phyloP scores from a whole-genome alignment of 2,888 invertebrate species.

The Stramonita haemastoma region DNA sequence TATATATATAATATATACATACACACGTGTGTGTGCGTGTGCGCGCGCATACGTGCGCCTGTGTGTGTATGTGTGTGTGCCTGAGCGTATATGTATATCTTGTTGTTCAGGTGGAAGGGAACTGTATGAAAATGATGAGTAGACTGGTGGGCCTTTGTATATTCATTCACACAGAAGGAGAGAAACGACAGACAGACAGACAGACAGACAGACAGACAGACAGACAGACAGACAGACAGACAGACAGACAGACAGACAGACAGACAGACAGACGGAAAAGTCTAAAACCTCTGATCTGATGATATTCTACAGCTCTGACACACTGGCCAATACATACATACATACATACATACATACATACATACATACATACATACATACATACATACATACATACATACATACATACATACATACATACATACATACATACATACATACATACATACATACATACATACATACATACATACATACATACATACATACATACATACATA shows the following conservation, averaged over 20 bases:
- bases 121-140: too few relatives aligned
- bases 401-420: conserved; percentile 16
- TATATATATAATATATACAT: too few relatives aligned
- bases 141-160: too few relatives aligned
- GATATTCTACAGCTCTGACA: conserved; percentile 5
- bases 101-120: too few relatives aligned
- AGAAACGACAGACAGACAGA: neutral
- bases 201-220: neutral
- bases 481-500: neutral
- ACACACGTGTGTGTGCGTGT: too few relatives aligned
- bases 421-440: neutral
- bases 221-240: neutral
- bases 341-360: neutral
- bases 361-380: neutral
- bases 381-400: neutral
- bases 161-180: too few relatives aligned
- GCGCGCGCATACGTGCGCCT: too few relatives aligned
- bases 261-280: neutral
- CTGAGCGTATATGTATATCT: too few relatives aligned
- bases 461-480: conserved; percentile 7
- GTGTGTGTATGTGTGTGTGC: too few relatives aligned
- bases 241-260: neutral
- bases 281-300: conserved; percentile 1
- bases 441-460: neutral
- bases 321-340: conserved; percentile 2